Evolutionary conservation across 2,797 vertebrate genomes (phyloP), one percentile per base, ranked within the genome.

Genomic region (Bovichtus diacanthus): DNA sequence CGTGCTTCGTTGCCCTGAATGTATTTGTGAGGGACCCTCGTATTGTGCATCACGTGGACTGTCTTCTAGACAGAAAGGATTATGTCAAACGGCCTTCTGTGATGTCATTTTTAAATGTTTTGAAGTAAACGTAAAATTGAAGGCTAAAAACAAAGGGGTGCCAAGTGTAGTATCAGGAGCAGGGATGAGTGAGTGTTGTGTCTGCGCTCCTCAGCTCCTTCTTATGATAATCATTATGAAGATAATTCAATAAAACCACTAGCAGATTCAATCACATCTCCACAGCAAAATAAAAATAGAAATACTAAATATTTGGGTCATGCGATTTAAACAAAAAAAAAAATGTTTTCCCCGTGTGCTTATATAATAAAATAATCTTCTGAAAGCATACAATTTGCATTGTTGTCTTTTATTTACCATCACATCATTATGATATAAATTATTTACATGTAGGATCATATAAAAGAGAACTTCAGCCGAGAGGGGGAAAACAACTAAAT

Each of bases 381-480:
- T 49, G 44, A 51, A 67, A 76, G 68, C 55, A 63, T 44, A 38
- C 0, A 55, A 74, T 74, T n/a, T 71, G 46, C 54, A 69, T 80
- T 68, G 27, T 64, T 74, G 43, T 83, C 16, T 59, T 88, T 91
- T 88, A 88, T 85, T 88, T 59, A 80, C 66, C 72, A 78, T 87
- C 84, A 89, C 87, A 90, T 82, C 85, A 84, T 88, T 83, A 87
- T 81, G 70, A 90, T 93, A 90, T 88, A 91, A 92, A 90, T 86
- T 87, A 90, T 92, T 73, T 88, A 93, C 92, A 91, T 73, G 65
- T 81, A 61, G 63, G 38, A 55, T 60, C 81, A 78, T 88, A 87
- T 78, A 83, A 89, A 92, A 88, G 60, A 87, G 79, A 80, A 70
- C 11, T 74, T 82, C 74, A 67, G 56, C 58, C 70, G 58, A 75